Evolutionary conservation across 2,888 invertebrate genomes (phyloP), one percentile per base, ranked within the genome.

Genomic region (Dascillus cervinus): DNA sequence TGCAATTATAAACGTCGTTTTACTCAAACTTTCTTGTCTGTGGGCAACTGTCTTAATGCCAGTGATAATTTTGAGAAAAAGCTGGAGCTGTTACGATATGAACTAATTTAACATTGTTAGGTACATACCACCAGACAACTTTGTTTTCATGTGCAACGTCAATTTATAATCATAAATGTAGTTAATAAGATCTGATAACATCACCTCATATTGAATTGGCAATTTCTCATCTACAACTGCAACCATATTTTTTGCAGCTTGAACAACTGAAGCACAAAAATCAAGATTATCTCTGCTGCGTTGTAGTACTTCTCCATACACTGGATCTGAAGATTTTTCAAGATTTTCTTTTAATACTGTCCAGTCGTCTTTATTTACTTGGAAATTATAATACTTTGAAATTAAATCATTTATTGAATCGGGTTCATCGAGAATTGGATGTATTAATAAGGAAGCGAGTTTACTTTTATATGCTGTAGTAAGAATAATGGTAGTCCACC

Each of bases 331-430:
- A 21, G 26, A 20, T 9, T 13, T 12, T 25, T 34, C 26, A n/a
- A 29, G 20, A 9, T 26, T 20, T 12, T 34, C 34, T 13, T 22
- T 29, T 9, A 34, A 10, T 4, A 29, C 22, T 3, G 14, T 21
- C 34, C 34, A 34, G 13, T 29, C 34, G 11, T 25, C 12, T 25
- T 15, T n/a, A 9, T 22, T 29, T 8, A 29, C 34, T 29, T 33
- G 11, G 13, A 28, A 14, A 3, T n/a, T n/a, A n/a, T n/a, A n/a
- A n/a, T n/a, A n/a, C n/a, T n/a, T n/a, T n/a, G n/a, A n/a, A n/a
- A 19, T 9, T 3, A 35, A n/a, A n/a, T 35, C 35, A 4, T 13
- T 4, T n/a, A 35, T 10, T 4, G 26, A 22, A 6, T 26, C 13
- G 6, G 26, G 26, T 23, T 22, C 13, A 4, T 11, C 15, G 10